phyloP scores from a whole-genome alignment of 2,888 invertebrate genomes.

The Arctia plantaginis region DNA sequence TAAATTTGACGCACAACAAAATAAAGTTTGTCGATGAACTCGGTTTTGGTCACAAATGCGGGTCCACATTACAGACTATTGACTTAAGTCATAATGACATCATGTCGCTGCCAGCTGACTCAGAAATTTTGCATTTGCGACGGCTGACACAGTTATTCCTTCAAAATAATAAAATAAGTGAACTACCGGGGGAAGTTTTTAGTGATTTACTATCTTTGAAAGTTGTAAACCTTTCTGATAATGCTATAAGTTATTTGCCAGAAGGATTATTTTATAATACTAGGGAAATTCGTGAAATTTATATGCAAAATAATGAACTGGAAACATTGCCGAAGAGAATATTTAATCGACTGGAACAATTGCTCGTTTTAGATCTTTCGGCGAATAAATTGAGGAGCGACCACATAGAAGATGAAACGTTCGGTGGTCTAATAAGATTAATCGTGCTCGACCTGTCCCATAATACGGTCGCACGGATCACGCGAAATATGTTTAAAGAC shows the following conservation, averaged over 20 bases:
- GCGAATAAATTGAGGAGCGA: constrained; percentile 94
- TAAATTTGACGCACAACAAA: constrained; percentile 95
- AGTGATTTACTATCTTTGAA: constrained; percentile 92
- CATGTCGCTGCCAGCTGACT: constrained; percentile 90
- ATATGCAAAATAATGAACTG: constrained; percentile 94
- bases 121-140: constrained; percentile 91
- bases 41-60: constrained; percentile 88
- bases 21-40: constrained; percentile 92
- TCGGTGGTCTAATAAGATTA: constrained; percentile 93
- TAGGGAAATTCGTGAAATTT: constrained; percentile 93
- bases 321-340: constrained; percentile 93
- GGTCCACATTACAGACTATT: constrained; percentile 91
- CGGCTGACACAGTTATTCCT: constrained; percentile 93
- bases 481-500: constrained; percentile 94
- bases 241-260: constrained; percentile 93
- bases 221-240: constrained; percentile 94
- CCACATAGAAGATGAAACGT: constrained; percentile 94
- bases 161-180: constrained; percentile 93
- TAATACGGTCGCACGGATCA: constrained; percentile 92
- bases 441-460: constrained; percentile 95
- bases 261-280: constrained; percentile 93
- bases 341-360: constrained; percentile 94
- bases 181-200: constrained; percentile 92
- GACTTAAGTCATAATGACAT: constrained; percentile 94
- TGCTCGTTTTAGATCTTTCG: constrained; percentile 94